Conservation (phyloP, 2,113 vertebrate species). For the Sinocyclocheilus rhinocerous region DNA sequence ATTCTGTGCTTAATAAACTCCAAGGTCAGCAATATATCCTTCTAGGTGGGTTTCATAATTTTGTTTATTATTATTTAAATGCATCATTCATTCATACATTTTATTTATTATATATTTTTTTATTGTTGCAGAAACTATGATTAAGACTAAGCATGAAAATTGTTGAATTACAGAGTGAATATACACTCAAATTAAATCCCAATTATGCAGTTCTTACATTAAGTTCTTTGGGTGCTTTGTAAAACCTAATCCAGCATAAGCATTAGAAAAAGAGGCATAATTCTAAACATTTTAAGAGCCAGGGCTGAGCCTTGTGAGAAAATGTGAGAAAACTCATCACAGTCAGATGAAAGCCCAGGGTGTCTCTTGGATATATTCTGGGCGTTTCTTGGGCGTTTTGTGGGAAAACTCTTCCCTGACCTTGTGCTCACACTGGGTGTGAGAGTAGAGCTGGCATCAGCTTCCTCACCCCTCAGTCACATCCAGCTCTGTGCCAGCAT, state of each 20-base stretch:
- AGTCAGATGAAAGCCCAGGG: constrained; percentile 8
- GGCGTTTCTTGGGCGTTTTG: constrained; percentile 36
- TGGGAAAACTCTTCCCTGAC: constrained; percentile 26
- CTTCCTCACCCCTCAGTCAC: not conserved
- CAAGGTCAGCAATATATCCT: constrained; percentile 8
- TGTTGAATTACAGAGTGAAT: not conserved
- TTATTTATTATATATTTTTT: not conserved
- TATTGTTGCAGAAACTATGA: not conserved
- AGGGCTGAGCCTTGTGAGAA: constrained; percentile 6
- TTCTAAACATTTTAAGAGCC: not conserved
- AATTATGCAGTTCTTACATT: constrained; percentile 10
- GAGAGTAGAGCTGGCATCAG: constrained; percentile 3
- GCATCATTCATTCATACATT: no score
- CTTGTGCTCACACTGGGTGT: constrained; percentile 28
- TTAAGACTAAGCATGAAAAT: not conserved
- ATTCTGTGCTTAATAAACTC: constrained; percentile 6
- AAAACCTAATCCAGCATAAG: not conserved
- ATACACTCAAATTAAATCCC: constrained; percentile 9
- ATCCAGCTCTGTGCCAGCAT: constrained; percentile 9
- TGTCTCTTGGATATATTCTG: constrained; percentile 3
- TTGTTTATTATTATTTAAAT: not conserved
- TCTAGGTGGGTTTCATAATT: not conserved
- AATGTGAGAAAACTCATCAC: constrained; percentile 1
- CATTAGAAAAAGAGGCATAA: not conserved
- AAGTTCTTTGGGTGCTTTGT: not conserved